Evolutionary conservation across 2,797 vertebrate genomes (phyloP).

Genomic region (Cirrhinus molitorella): DNA sequence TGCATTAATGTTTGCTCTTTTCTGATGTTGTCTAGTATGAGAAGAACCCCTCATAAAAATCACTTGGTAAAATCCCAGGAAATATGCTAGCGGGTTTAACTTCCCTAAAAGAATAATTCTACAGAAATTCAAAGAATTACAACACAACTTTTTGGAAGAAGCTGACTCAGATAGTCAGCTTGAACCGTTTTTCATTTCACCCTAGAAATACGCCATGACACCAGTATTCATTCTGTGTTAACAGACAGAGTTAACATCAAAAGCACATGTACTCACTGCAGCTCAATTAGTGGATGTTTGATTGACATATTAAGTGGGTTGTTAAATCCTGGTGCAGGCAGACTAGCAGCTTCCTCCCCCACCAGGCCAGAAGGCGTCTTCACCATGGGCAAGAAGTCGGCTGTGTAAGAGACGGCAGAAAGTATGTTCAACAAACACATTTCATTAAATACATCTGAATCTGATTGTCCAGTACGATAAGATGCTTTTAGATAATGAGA

Average conservation of each 20-base stretch:
- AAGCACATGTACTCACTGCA: conserved; percentile 82
- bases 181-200: not conserved
- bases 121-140: not conserved
- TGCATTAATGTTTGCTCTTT: not conserved
- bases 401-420: conserved; percentile 50
- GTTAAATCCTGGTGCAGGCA: conserved; percentile 72
- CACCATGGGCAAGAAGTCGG: conserved; percentile 84
- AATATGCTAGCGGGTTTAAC: not conserved
- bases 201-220: not conserved
- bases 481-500: not conserved
- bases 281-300: conserved; percentile 89
- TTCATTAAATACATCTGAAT: not conserved
- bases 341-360: conserved; percentile 82
- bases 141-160: conserved; percentile 2
- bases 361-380: conserved; percentile 87
- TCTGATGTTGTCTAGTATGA: not conserved
- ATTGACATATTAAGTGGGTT: conserved; percentile 87
- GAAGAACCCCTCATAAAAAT: not conserved
- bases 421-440: not conserved
- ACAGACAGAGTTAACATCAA: not conserved
- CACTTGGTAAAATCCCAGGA: not conserved
- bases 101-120: conserved; percentile 33
- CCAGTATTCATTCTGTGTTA: not conserved
- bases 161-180: not conserved
- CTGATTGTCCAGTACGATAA: not conserved